phyloP scores from a whole-genome alignment of 2,888 invertebrate species.

The Drosophila meridiana region DNA sequence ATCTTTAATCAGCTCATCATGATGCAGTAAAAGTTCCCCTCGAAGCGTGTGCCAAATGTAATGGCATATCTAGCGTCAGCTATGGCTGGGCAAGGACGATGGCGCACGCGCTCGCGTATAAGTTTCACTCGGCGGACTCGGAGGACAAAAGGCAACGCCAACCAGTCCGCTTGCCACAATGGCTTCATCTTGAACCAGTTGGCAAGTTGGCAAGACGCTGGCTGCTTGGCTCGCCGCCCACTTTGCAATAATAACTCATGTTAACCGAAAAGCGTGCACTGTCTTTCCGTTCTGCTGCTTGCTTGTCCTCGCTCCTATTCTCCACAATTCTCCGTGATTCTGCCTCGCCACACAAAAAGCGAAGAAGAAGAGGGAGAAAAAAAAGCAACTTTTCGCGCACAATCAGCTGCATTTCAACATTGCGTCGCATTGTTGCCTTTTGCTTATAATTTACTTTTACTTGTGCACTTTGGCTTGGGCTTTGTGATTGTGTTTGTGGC shows the following conservation, averaged over 20 bases:
- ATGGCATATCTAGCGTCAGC: slow-evolving; percentile 22
- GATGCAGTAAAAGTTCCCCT: slow-evolving; percentile 38
- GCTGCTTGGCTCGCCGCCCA: slow-evolving; percentile 36
- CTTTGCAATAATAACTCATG: slow-evolving; percentile 75
- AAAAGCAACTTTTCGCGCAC: slow-evolving; percentile 75
- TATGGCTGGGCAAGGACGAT: slow-evolving; percentile 4
- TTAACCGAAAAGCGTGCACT: slow-evolving; percentile 75
- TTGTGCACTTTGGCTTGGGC: slow-evolving; percentile 64
- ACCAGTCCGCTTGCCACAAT: slow-evolving; percentile 29
- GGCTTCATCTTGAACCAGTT: slow-evolving; percentile 66
- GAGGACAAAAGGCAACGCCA: slow-evolving; percentile 35
- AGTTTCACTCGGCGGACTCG: not conserved
- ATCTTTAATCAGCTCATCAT: slow-evolving; percentile 39
- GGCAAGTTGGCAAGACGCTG: slow-evolving; percentile 52
- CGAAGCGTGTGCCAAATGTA: slow-evolving; percentile 38
- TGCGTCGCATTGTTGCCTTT: slow-evolving; percentile 73
- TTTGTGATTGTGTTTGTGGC: slow-evolving; percentile 43
- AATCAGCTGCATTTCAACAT: slow-evolving; percentile 79
- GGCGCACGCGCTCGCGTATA: slow-evolving; percentile 31
- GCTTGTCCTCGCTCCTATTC: slow-evolving; percentile 27
- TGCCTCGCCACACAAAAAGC: slow-evolving; percentile 34
- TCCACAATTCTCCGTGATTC: slow-evolving; percentile 18
- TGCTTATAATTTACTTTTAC: slow-evolving; percentile 80
- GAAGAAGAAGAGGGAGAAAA: slow-evolving; percentile 10
- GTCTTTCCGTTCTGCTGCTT: slow-evolving; percentile 55